A percentile compares a stretch with the other conserved stretches of the same genome.
Conservation (phyloP, 2,113 vertebrate genomes). For the Turnix velox region DNA sequence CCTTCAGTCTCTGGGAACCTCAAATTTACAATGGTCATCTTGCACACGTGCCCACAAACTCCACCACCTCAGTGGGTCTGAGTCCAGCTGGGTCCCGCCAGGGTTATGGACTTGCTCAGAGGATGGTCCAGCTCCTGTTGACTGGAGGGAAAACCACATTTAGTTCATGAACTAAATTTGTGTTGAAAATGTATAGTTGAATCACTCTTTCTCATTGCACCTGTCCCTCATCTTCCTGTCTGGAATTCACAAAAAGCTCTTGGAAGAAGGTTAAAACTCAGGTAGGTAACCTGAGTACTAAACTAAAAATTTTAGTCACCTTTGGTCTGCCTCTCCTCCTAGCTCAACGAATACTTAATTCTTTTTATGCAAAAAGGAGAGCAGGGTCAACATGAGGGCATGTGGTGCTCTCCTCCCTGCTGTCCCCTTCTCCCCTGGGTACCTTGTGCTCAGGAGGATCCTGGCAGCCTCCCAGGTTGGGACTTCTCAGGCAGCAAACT, state of each 20-base stretch:
- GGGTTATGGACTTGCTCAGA: not conserved
- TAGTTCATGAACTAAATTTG: not conserved
- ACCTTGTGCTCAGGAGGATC: not conserved
- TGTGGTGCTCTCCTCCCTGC: not conserved
- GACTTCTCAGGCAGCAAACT: not conserved
- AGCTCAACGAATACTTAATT: constrained; percentile 16
- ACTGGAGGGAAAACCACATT: not conserved
- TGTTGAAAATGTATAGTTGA: not conserved
- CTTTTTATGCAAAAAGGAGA: not conserved
- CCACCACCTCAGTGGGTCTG: not conserved
- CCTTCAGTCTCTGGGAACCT: not conserved
- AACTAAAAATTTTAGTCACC: not conserved
- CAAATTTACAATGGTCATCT: not conserved
- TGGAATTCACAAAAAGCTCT: constrained; percentile 2
- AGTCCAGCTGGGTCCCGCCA: not conserved
- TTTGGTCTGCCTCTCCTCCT: not conserved
- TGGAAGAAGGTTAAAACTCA: not conserved
- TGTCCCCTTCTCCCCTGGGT: not conserved
- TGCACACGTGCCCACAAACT: not conserved
- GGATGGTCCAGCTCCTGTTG: not conserved
- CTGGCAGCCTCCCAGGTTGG: not conserved
- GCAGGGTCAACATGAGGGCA: not conserved
- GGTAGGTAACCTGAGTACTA: not conserved
- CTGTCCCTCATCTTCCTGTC: not conserved
- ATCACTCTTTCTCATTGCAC: not conserved